phyloP scores from a whole-genome alignment of 2,797 vertebrate species.

The Etheostoma nigrum region DNA sequence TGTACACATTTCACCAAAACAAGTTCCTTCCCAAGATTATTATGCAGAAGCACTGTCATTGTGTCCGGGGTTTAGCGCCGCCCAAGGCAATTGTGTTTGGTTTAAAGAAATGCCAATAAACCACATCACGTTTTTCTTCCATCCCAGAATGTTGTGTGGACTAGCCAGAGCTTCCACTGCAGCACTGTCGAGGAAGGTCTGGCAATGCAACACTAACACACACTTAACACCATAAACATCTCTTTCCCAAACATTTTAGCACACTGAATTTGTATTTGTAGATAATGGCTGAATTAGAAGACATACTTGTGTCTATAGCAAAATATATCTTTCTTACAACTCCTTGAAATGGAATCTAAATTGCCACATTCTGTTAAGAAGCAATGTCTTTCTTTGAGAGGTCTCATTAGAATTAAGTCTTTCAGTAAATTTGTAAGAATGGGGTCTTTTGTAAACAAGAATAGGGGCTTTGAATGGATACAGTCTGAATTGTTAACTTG shows the following conservation, averaged over 20 bases:
- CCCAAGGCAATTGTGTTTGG: too few species aligned
- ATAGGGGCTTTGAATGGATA: slow-evolving; percentile 69
- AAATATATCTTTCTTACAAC: slow-evolving; percentile 45
- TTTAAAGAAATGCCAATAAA: too few species aligned
- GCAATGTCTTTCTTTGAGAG: slow-evolving; percentile 70
- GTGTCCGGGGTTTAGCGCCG: too few species aligned
- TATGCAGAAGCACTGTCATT: too few species aligned
- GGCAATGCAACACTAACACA: not conserved
- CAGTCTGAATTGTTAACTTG: slow-evolving; percentile 71
- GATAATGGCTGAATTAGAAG: slow-evolving; percentile 7
- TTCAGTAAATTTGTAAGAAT: slow-evolving; percentile 76
- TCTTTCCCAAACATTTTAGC: slow-evolving; percentile 19
- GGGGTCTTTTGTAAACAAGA: slow-evolving; percentile 76
- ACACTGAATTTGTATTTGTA: slow-evolving; percentile 8
- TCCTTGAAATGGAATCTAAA: slow-evolving; percentile 62
- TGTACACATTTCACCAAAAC: too few species aligned
- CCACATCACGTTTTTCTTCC: too few species aligned
- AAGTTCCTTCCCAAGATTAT: too few species aligned
- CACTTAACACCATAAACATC: slow-evolving; percentile 3
- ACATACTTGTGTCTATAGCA: slow-evolving; percentile 24
- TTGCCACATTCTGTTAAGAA: slow-evolving; percentile 59
- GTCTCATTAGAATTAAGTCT: slow-evolving; percentile 69
- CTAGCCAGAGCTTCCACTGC: too few species aligned
- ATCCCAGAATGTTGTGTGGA: too few species aligned
- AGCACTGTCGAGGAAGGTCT: too few species aligned